Evolutionary conservation across 1,140 invertebrate species (phyloP), one percentile per base, ranked within the genome.

Genomic region (Drosophila teissieri): DNA sequence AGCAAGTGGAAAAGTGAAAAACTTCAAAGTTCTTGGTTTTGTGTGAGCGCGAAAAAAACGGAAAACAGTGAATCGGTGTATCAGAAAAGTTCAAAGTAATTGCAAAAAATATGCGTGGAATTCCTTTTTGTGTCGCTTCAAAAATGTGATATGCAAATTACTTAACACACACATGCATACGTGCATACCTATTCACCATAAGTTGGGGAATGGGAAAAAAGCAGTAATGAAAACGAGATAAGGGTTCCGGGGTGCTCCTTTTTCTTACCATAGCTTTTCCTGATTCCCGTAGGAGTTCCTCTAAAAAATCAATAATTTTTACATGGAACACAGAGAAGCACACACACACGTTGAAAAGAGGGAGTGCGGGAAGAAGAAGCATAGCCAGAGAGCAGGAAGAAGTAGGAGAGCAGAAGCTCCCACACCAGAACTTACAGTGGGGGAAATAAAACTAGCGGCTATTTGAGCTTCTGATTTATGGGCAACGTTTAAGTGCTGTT

Each of bases 241-340:
- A 69, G 65, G 64, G 48, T 37, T 54, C 42, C 49, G 48, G 15
- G 44, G 17, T n/a, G 17, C 34, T 58, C 60, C 17, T 39, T 44
- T 36, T 36, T 49, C 37, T 31, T 27, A 14, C 39, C n/a, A 19
- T 27, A 5, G 27, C 37, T 40, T 60, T 54, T 44, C 37, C 14
- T 22, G 14, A 39, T 55, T 61, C 65, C 70, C 64, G 56, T 70
- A 65, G 72, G 79, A 80, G 80, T 85, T 85, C 57, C 49, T 63
- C 60, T 58, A 73, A 63, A 80, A 89, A 88, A 88, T 88, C 84
- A 75, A 88, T 88, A 88, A 58, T 67, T 70, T 80, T 62, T 73
- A 86, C 83, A 82, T 73, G 60, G 36, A 58, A 45, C 48, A 69
- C 57, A 69, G 19, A 68, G 44, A 67, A 36, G 63, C 53, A 65